Conservation (phyloP, 2,113 vertebrate genomes). For the Tetraodon nigroviridis region DNA sequence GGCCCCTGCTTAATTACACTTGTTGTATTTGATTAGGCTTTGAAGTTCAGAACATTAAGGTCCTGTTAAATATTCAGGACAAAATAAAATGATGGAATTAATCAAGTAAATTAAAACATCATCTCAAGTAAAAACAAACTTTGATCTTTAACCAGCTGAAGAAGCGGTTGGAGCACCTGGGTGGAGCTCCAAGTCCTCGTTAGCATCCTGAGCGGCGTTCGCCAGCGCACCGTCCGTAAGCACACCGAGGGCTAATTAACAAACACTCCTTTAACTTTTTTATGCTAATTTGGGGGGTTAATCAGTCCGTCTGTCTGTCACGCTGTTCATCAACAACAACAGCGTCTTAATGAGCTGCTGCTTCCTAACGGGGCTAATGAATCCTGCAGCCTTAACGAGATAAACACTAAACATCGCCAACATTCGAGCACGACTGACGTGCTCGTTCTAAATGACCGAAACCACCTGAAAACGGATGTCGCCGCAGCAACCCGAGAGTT, state of each 20-base stretch:
- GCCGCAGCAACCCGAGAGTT: not conserved
- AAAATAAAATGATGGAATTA: not conserved
- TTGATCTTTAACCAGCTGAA: constrained; percentile 18
- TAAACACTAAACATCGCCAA: constrained; percentile 1
- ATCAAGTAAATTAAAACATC: constrained; percentile 7
- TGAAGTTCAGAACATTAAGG: not conserved
- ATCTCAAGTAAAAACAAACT: constrained; percentile 19
- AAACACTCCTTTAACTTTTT: constrained; percentile 14
- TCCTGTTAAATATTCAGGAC: not conserved
- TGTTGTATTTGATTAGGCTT: not conserved
- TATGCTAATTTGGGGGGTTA: constrained; percentile 7
- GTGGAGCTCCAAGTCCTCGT: constrained; percentile 29
- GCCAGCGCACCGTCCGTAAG: constrained; percentile 11
- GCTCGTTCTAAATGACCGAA: not conserved
- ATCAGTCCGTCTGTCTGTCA: not conserved
- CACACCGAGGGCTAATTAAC: constrained; percentile 10
- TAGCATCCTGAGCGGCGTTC: not conserved
- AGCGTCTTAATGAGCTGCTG: constrained; percentile 28
- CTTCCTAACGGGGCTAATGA: constrained; percentile 11
- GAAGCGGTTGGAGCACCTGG: not conserved
- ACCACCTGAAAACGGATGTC: not conserved
- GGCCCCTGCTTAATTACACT: no score
- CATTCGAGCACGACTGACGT: not conserved
- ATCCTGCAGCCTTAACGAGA: constrained; percentile 1
- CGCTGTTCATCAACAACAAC: constrained; percentile 10